Percentiles rank a stretch among this genome's conserved stretches.
Evolutionary conservation across 1,140 invertebrate species (phyloP).

Genomic region (Dendrolimus punctatus): DNA sequence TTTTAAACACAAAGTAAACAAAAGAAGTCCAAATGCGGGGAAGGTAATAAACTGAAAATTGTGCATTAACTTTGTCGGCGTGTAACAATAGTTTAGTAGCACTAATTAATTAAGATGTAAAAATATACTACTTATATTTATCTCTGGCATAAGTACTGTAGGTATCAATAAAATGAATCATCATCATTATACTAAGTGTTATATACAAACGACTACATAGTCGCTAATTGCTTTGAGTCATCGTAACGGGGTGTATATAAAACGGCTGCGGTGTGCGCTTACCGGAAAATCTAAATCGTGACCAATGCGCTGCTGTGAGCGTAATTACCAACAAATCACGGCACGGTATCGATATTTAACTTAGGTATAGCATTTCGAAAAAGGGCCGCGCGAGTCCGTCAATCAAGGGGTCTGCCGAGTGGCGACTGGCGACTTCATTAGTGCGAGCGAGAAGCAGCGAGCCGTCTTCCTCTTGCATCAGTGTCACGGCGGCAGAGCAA

Average conservation of each 20-base stretch:
- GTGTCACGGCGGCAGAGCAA: slow-evolving; percentile 64
- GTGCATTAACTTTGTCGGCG: too few relatives aligned
- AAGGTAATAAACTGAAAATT: too few relatives aligned
- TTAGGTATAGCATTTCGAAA: slow-evolving; percentile 51
- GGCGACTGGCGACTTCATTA: slow-evolving; percentile 57
- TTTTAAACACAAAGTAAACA: too few relatives aligned
- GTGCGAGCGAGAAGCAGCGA: slow-evolving; percentile 44
- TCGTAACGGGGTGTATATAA: not conserved
- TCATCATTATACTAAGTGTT: too few relatives aligned
- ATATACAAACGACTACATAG: too few relatives aligned
- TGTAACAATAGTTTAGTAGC: too few relatives aligned
- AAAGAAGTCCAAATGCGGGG: too few relatives aligned
- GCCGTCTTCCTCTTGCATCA: slow-evolving; percentile 38
- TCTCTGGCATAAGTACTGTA: too few relatives aligned
- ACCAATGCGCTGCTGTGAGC: slow-evolving; percentile 20
- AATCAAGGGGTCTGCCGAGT: slow-evolving; percentile 40
- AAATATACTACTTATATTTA: too few relatives aligned
- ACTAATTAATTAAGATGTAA: too few relatives aligned
- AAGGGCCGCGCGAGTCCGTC: slow-evolving; percentile 51
- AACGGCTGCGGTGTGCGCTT: not conserved
- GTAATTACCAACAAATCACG: slow-evolving; percentile 57
- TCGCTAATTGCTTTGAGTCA: too few relatives aligned
- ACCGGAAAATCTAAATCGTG: not conserved
- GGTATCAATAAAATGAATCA: too few relatives aligned
- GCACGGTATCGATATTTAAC: slow-evolving; percentile 44